Evolutionary conservation across 2,797 vertebrate genomes (phyloP), one percentile per base, ranked within the genome.

Genomic region (Masticophis lateralis): DNA sequence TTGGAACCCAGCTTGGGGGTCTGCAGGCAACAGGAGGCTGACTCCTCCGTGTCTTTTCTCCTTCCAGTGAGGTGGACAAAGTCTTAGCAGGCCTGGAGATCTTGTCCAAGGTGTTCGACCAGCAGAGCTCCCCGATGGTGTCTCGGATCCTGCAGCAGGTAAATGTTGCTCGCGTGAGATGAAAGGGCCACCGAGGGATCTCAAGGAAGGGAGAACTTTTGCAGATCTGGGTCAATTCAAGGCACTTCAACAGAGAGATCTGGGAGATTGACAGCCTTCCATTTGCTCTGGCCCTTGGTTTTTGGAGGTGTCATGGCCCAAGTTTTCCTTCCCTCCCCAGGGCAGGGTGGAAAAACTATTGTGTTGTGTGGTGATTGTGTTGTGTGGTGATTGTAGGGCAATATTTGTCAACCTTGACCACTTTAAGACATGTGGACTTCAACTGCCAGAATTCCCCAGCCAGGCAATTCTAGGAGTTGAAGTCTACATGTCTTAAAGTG

Each of bases 91-190:
- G 99, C 74, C 97, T 99, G 95, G 99, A 99, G 98, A 99, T 99
- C 95, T 98, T 99, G 92, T 99, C 99, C 28, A 99, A 99, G 97
- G 99, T 99, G 32, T 99, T 99, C 91, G 99, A 99, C 98, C 99
- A 99, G 97, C 99, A 99, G 96, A 99, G 99, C 94, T 98, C 99
- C 0, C 98, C 99, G 79, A 98, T 98, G 98, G 98, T 99, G 87
- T 98, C 98, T 92, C 98, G 99, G 95, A 98, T 99, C 97, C 98
- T 99, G 96, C 99, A 99, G 94, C 99, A 99, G 98, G 99, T 99
- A 97, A 95, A 96, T 0, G 27, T 3, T 4, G 32, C 18, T 11
- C 12, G 18, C 2, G 0, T 4, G 2, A 8, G 18, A 1, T 5
- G 20, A 25, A 51, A 28, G 66, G 32, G 2, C 51, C 1, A 69